Base-by-base conservation (phyloP, 2,888 invertebrate genomes). In the Drosophila aldrichi region DNA sequence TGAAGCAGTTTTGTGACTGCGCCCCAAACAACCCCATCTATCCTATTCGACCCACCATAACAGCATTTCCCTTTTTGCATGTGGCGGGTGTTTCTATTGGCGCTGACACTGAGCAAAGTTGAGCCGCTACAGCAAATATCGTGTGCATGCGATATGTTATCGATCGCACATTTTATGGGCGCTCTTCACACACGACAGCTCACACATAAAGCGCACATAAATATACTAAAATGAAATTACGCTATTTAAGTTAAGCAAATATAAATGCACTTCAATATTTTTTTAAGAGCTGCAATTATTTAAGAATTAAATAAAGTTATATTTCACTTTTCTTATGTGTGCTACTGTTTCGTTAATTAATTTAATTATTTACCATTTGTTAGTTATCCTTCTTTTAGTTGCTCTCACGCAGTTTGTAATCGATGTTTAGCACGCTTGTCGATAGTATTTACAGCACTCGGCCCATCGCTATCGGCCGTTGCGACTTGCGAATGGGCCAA, bases 1-100 rank as follows among this genome's bases (percentile, higher is more conserved):
- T 77, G 79, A 75, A 74, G 66, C 79, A 63, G 70, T 67, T 71
- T 61, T 49, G n/a, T 60, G 63, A 55, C 66, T 75, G 52, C 44
- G 52, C 40, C 46, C 62, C 22, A 8, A 66, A 22, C 70, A 67
- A 58, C 66, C 57, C 69, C 59, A 36, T 32, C 43, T n/a, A 12
- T 14, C 43, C 5, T 5, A 55, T 14, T 6, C 52, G 4, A 25
- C 32, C 22, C 29, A 20, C 25, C 46, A 29, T 29, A 36, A 18
- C 46, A 58, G 12, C 36, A 57, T 44, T 44, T 48, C 41, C 34
- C 46, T 12, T 16, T 52, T 57, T 52, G 46, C 56, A 59, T 54
- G 38, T 54, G 58, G 52, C 48, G 34, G 18, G n/a, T 38, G 51
- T 38, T 65, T 43, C 34, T 51, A 29, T 61, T 74, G 49, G 70